Percentiles rank a stretch among this genome's conserved stretches.
phyloP scores from a whole-genome alignment of 2,113 vertebrate species.

The Lagopus leucura region DNA sequence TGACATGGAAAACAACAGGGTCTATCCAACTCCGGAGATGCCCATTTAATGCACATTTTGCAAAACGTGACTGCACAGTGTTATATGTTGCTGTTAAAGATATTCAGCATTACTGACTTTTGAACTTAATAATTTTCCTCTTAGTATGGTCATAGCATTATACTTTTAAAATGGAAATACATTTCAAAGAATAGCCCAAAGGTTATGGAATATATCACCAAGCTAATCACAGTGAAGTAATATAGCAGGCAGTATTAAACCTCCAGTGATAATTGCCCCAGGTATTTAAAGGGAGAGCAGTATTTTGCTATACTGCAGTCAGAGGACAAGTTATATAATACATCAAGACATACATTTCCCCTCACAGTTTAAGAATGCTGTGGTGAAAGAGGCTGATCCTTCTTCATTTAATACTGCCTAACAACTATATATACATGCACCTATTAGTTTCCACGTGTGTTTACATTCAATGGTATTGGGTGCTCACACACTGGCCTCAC shows the following conservation, averaged over 20 bases:
- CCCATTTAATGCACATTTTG: not conserved
- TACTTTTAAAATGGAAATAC: slow-evolving; percentile 52
- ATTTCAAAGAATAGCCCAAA: slow-evolving; percentile 65
- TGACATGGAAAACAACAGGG: not conserved
- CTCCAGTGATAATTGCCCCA: slow-evolving; percentile 19
- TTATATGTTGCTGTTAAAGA: not conserved
- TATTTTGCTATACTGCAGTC: not conserved
- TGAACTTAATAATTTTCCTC: slow-evolving; percentile 57
- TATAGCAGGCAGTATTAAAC: slow-evolving; percentile 22
- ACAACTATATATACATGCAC: accelerated
- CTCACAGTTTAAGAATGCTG: not conserved
- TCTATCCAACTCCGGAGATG: not conserved
- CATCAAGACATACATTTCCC: not conserved
- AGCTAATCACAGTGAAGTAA: slow-evolving; percentile 55
- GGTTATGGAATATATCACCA: slow-evolving; percentile 60
- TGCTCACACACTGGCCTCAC: accelerated
- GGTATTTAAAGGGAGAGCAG: slow-evolving; percentile 23
- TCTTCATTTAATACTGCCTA: not conserved
- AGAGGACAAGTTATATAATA: not conserved
- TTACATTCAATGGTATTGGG: not conserved
- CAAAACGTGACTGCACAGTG: not conserved
- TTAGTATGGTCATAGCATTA: slow-evolving; percentile 25
- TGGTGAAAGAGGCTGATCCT: not conserved
- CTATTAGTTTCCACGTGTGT: not conserved
- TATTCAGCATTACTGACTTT: not conserved